Evolutionary conservation across 1,140 invertebrate genomes (phyloP).

Genomic region (Lepidurus apus): DNA sequence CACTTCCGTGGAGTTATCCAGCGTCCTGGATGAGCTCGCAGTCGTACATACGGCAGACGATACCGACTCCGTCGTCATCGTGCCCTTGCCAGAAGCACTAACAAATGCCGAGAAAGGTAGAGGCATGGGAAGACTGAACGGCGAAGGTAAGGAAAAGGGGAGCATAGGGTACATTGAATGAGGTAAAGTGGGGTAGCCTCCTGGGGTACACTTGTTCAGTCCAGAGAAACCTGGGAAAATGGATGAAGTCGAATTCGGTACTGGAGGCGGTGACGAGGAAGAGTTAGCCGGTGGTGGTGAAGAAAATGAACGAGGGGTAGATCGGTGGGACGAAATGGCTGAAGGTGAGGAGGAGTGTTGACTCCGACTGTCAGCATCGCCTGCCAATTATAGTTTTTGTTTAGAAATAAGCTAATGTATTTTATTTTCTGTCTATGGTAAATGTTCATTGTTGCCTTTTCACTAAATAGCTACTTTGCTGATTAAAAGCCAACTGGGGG

Average conservation of each 20-base stretch:
- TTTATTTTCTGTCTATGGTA: too few species aligned
- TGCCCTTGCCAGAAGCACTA: neutral
- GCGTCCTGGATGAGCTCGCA: neutral
- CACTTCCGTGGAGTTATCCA: conserved; percentile 26
- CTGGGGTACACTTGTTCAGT: neutral
- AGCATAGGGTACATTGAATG: conserved; percentile 27
- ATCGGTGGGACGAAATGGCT: neutral
- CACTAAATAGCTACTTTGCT: neutral
- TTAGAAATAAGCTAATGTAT: too few species aligned
- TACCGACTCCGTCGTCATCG: neutral
- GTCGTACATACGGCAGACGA: conserved; percentile 9
- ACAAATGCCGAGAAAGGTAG: conserved; percentile 19
- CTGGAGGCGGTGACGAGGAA: neutral
- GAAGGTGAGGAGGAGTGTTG: neutral
- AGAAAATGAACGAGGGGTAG: neutral
- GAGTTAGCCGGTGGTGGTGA: neutral
- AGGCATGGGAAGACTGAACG: conserved; percentile 30
- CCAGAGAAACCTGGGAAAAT: neutral
- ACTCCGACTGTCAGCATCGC: neutral
- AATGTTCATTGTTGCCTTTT: neutral
- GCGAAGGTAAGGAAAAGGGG: conserved; percentile 29
- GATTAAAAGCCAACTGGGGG: neutral
- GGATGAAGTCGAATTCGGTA: neutral
- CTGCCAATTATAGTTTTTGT: neutral
- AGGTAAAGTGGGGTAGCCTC: conserved; percentile 23